Evolutionary conservation across 2,888 invertebrate species (phyloP), one percentile per base, ranked within the genome.

Genomic region (Melieria crassipennis): DNA sequence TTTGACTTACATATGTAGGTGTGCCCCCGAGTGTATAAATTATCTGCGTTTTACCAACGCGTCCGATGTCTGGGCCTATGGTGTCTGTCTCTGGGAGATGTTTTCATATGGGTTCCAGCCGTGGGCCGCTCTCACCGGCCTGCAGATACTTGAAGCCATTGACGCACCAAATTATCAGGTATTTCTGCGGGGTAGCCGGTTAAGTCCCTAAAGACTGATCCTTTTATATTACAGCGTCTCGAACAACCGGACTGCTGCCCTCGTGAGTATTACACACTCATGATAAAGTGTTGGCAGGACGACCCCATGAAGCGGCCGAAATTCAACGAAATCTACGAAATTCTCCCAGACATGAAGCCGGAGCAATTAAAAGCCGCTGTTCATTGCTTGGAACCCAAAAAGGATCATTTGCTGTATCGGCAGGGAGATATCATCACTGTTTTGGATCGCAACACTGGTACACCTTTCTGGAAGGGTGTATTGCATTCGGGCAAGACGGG

Each of bases 31-130:
- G 87, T 97, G 97, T 85, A 98, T 99, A 79, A 94, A 96, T 78
- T 98, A 95, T 86, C 89, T 99, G 73, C 92, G 96, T 72, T 99
- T 99, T 86, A 99, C 99, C 1, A 95, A 97, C 7, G 93, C 98
- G 6, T 97, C 97, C 70, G 99, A 99, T 84, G 97, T 98, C 0
- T 99, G 99, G 99, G 97, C 99, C 0, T 99, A 93, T 85, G 99
- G 96, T 4, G 96, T 98, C 0, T 97, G 98, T n/a, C 88, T 99
- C 0, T 99, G 99, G 99, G 99, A 99, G 87, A 96, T 99, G 96
- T 99, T 99, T 86, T 96, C 97, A 0, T 99, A 98, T 83, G 99
- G 99, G 1, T 96, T 97, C 84, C 98, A 98, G 86, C 99, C 99
- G 0, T 99, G 99, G 99, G 95, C 95, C 0, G 97, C 96, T 0